These are phyloP conservation scores for Campylomormyrus numenius DNA, from an alignment of 2,113 vertebrate genomes.

Conservation along the genomic window DNA sequence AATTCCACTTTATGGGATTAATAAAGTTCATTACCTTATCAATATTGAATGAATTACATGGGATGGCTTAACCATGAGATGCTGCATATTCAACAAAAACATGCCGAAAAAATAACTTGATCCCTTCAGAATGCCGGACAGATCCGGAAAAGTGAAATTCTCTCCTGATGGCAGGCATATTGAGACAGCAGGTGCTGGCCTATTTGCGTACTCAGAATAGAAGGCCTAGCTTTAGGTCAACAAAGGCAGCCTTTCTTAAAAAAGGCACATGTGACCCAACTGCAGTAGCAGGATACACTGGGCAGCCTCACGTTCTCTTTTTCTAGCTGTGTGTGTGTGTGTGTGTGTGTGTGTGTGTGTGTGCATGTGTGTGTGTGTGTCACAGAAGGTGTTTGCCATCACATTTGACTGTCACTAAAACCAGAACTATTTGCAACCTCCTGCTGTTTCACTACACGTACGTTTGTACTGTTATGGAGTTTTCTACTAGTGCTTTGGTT, in stretches of 20 bases:
- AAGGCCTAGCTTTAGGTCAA: not conserved
- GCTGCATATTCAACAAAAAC: not conserved
- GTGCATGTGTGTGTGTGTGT: not conserved
- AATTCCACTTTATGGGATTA: too few relatives aligned
- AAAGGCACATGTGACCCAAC: not conserved
- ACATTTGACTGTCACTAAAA: not conserved
- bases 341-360: not conserved
- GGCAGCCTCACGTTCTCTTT: not conserved
- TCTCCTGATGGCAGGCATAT: not conserved
- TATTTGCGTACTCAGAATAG: constrained; percentile 25
- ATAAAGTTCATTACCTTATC: not conserved
- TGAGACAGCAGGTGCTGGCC: constrained; percentile 9
- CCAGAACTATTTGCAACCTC: not conserved
- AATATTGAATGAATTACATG: not conserved
- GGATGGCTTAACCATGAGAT: not conserved
- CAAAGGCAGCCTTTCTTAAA: not conserved
- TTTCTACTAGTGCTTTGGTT: not conserved
- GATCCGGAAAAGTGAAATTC: not conserved
- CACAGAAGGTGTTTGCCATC: not conserved
- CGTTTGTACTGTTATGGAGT: not conserved
- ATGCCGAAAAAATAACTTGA: not conserved
- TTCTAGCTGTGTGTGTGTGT: not conserved
- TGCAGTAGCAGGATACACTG: not conserved
- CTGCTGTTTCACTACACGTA: not conserved
- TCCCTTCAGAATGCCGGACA: constrained; percentile 18